phyloP scores from a whole-genome alignment of 2,888 invertebrate genomes.

The Adineta ricciae region DNA sequence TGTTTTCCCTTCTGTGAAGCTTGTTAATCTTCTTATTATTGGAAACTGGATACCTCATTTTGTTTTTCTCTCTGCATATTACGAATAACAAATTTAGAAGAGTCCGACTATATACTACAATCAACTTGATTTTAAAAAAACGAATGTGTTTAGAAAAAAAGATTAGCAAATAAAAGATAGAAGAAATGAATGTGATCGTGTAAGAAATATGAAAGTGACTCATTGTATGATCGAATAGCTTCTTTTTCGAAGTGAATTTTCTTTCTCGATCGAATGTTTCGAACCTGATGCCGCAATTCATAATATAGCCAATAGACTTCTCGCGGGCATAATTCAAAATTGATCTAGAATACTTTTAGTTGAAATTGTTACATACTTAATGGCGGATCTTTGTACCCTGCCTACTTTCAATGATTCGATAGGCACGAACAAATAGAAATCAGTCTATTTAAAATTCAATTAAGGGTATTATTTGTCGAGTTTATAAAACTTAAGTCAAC shows the following conservation, averaged over 20 bases:
- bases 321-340: too few species aligned
- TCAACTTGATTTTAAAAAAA: not conserved
- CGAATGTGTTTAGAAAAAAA: not conserved
- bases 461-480: too few species aligned
- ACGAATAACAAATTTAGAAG: not conserved
- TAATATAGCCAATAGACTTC: not conserved
- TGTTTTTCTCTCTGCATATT: not conserved
- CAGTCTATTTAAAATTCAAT: too few species aligned
- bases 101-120: not conserved
- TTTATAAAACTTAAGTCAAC: too few species aligned
- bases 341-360: too few species aligned
- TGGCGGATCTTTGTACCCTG: too few species aligned
- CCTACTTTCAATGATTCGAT: too few species aligned
- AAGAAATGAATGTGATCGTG: not conserved
- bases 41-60: not conserved
- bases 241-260: not conserved
- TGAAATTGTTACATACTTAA: too few species aligned
- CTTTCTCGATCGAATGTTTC: not conserved
- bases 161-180: not conserved
- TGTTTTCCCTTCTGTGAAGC: not conserved
- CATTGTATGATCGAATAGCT: not conserved
- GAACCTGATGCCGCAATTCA: not conserved
- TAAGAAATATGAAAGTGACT: not conserved
- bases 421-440: too few species aligned
- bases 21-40: too few species aligned